Percentiles rank a stretch among this genome's conserved stretches.
These are phyloP conservation scores for Mormyrops attenuatus DNA, from an alignment of 2,797 vertebrate species.

Conservation along the genomic window DNA sequence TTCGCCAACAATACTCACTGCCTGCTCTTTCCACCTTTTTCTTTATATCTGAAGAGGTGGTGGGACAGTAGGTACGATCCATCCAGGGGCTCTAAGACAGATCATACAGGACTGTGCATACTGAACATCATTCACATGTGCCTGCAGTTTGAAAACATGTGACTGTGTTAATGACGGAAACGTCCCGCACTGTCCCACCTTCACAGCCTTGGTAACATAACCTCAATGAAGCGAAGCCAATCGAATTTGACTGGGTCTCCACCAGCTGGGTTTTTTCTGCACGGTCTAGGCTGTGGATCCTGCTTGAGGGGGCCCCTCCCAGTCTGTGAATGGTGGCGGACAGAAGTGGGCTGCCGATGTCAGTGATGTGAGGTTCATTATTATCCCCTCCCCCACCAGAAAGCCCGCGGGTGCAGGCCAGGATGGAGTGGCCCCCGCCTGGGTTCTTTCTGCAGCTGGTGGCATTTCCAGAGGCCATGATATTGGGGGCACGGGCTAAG, in stretches of 20 bases:
- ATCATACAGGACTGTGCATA: neutral
- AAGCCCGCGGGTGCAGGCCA: neutral
- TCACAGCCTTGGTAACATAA: neutral
- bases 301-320: neutral
- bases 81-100: neutral
- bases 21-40: neutral
- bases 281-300: neutral
- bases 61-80: neutral
- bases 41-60: neutral
- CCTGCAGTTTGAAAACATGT: neutral
- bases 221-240: neutral
- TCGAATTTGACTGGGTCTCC: neutral
- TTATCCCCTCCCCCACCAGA: neutral
- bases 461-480: constrained; percentile 51
- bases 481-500: constrained; percentile 36
- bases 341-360: neutral
- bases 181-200: neutral
- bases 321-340: neutral
- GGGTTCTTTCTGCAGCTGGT: constrained; percentile 50
- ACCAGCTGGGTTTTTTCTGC: neutral
- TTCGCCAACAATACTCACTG: neutral
- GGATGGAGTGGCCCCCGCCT: constrained; percentile 32
- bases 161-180: neutral
- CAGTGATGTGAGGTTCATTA: neutral
- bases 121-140: neutral